phyloP scores from a whole-genome alignment of 23 tunicate species.

The Phallusia fumigata region DNA sequence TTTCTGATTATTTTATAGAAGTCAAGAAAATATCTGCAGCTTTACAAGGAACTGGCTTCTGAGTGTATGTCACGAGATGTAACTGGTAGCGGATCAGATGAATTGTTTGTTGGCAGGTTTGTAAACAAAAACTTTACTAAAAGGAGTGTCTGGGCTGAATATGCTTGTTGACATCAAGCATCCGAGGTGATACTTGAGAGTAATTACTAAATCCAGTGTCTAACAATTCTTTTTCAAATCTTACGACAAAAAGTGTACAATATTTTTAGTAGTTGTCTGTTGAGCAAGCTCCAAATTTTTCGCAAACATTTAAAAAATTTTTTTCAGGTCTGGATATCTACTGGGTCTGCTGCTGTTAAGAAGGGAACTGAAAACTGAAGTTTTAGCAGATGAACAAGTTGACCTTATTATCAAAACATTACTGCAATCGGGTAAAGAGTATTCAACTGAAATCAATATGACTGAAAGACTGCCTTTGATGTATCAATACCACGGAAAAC shows the following conservation, averaged over 20 bases:
- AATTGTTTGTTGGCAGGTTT: constrained; percentile 79
- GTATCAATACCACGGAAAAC: constrained; percentile 67
- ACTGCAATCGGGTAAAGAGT: constrained; percentile 60
- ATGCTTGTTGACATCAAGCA: no score
- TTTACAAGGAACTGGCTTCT: constrained; percentile 27
- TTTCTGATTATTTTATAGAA: constrained; percentile 14
- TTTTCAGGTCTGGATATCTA: constrained; percentile 67
- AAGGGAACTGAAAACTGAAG: constrained; percentile 23
- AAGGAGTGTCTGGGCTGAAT: no score
- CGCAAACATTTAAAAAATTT: no score
- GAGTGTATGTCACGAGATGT: constrained; percentile 39
- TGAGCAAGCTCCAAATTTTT: no score
- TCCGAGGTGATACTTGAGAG: no score
- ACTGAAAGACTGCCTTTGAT: constrained; percentile 40
- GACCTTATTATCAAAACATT: constrained; percentile 9
- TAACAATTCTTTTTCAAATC: no score
- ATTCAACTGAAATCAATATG: constrained; percentile 18
- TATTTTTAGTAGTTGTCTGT: no score
- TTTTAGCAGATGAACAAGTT: constrained; percentile 21
- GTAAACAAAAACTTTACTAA: no score
- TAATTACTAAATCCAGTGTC: no score
- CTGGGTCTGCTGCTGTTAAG: constrained; percentile 48
- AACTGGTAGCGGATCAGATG: constrained; percentile 63
- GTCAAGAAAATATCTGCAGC: constrained; percentile 31
- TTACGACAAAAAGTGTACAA: no score